Evolutionary conservation across 2,797 vertebrate species (phyloP), one percentile per base, ranked within the genome.

Genomic region (Notamacropus eugenii): DNA sequence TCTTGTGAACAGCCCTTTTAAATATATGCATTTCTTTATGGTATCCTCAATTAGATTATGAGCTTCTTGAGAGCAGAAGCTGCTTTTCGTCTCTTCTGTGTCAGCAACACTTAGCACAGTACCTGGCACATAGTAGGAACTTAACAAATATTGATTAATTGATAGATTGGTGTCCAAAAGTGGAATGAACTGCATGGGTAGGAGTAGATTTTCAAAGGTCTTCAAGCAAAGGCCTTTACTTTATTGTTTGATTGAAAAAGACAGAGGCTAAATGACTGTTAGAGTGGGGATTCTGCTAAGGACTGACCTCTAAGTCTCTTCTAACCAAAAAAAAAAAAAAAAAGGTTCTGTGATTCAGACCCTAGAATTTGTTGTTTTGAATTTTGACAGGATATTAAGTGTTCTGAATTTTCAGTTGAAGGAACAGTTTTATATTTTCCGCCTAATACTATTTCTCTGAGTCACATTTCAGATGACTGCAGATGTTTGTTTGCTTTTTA

Each of bases 341-440:
- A 46, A 46, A 46, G 46, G 94, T 95, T 91, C 92, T 96, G 19
- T 93, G 96, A 98, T 97, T 0, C 67, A 97, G 94, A 96, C 97
- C 57, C 29, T 90, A 95, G 40, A 87, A 87, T 87, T 87, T 87
- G 67, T 46, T 82, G 40, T 93, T 96, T 90, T 67, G 96, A 97
- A 87, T 91, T 93, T 98, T 94, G 93, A 97, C 92, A 97, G 96
- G 97, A 98, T 97, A 52, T 97, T 96, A 94, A 97, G 97, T 98
- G 97, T 94, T n/a, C 95, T 93, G 59, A 57, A 8, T 57, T 58
- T 58, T 93, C 92, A 97, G 93, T 55, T 93, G 67, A 58, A 94
- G 62, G 97, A 95, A 93, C 59, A 93, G 82, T 98, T 27, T 93
- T 97, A 95, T 27, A 27, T 91, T 94, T 92, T 55, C 54, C 90